These are phyloP conservation scores for Castor canadensis DNA, from an alignment of 2,113 vertebrate genomes.

Conservation along the genomic window DNA sequence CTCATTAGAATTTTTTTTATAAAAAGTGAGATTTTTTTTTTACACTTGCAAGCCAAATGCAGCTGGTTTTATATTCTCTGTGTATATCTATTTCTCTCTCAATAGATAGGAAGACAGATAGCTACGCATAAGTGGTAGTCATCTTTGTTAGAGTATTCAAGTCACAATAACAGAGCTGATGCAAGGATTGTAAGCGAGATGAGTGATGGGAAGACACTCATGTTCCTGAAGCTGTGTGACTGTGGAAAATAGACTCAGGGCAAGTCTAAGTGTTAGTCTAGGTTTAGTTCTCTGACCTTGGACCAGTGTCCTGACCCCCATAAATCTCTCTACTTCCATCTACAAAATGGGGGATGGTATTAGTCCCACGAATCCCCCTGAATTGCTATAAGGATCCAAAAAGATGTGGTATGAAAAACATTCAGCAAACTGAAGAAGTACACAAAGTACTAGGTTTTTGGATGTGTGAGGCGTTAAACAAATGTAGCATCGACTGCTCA, in stretches of 20 bases:
- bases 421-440: neutral
- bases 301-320: neutral
- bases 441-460: neutral
- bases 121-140: neutral
- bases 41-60: neutral
- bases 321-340: neutral
- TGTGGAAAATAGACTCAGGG: too few relatives aligned
- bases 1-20: neutral
- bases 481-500: neutral
- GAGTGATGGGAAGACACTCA: neutral
- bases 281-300: neutral
- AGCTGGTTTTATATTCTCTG: neutral
- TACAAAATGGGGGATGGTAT: neutral
- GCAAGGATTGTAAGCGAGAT: too few relatives aligned
- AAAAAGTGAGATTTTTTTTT: neutral
- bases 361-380: neutral
- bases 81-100: neutral
- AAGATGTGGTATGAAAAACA: neutral
- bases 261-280: too few relatives aligned
- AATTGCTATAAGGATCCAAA: neutral
- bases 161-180: rapidly evolving
- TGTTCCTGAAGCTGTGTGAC: rapidly evolving
- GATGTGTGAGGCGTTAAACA: neutral
- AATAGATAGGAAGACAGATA: neutral
- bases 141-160: neutral